Evolutionary conservation across 1,140 invertebrate genomes (phyloP), one percentile per base, ranked within the genome.

Genomic region (Caenorhabditis inopinata): DNA sequence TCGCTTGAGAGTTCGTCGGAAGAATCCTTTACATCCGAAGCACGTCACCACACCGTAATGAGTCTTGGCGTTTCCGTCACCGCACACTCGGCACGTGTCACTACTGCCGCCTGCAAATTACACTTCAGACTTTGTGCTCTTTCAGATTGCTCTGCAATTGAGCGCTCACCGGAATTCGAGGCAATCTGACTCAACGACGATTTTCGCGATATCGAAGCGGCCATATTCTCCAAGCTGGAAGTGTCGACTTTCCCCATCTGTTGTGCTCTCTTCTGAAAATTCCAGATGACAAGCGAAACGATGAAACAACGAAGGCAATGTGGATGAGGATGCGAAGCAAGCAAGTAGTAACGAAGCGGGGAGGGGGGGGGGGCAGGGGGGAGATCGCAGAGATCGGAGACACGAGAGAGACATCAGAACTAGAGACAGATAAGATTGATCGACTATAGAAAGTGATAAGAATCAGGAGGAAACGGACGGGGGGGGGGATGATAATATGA

Each of bases 31-130:
- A 74, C 82, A 83, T 35, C 82, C 82, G 75, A 83, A 83, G 32
- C 82, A 85, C 2, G 78, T 85, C 21, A 84, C 79, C 27, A 82
- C 83, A 46, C 87, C 87, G 79, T 87, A 87, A 79, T 87, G 86
- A 68, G 84, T 87, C 18, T 88, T 83, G 6, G 86, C 86, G 27
- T 86, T 88, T 32, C 83, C 83, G 58, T 87, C 86, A 7, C 88
- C 86, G 77, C 86, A 87, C 16, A 87, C 86, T 51, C 85, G 78
- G 75, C 86, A 87, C 18, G 51, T 85, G 68, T 87, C 86, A 29
- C 77, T n/a, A n/a, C n/a, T 46, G 21, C 38, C 38, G 32, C 58
- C 58, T 68, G 58, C 3, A 68, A 68, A 42, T 23, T 51, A 4
- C 21, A n/a, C 2, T 51, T 23, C 5, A 51, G 21, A 23, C 6